Evolutionary conservation across 2,888 invertebrate genomes (phyloP).

Genomic region (Amaurobius ferox): DNA sequence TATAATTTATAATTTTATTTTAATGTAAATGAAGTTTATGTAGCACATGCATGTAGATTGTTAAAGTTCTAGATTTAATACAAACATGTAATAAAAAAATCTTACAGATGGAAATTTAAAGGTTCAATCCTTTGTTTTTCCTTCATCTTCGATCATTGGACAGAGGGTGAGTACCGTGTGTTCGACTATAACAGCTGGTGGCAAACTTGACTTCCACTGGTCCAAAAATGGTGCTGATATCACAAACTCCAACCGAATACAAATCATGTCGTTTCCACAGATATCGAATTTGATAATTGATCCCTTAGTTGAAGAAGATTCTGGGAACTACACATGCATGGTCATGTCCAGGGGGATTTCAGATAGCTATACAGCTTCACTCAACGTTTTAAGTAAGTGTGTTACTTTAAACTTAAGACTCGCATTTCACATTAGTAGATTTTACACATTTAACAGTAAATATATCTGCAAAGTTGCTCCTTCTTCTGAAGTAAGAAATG

Average conservation of each 20-base stretch:
- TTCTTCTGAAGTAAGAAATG: no score
- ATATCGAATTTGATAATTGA: conserved; percentile 58
- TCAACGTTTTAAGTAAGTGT: conserved; percentile 57
- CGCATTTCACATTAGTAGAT: no score
- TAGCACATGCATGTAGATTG: no score
- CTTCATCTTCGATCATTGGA: conserved; percentile 18
- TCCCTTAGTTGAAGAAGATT: conserved; percentile 54
- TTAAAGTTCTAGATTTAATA: no score
- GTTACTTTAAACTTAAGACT: no score
- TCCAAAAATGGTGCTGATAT: conserved; percentile 45
- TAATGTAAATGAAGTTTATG: no score
- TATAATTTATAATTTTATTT: no score
- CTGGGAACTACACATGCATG: conserved; percentile 57
- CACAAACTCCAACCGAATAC: conserved; percentile 1
- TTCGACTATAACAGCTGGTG: conserved; percentile 13
- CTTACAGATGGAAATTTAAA: conserved; percentile 10
- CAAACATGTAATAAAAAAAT: no score
- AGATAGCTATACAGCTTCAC: conserved; percentile 32
- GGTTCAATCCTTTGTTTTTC: conserved; percentile 50
- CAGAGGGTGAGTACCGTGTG: conserved; percentile 45
- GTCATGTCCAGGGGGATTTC: conserved; percentile 32
- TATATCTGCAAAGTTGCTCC: no score
- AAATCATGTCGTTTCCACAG: conserved; percentile 39
- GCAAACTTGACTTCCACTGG: conserved; percentile 54
- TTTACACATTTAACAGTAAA: no score